A percentile compares a stretch with the other conserved stretches of the same genome.
These are phyloP conservation scores for Zygogramma bicolorata DNA, from an alignment of 2,888 invertebrate species.

Conservation along the genomic window DNA sequence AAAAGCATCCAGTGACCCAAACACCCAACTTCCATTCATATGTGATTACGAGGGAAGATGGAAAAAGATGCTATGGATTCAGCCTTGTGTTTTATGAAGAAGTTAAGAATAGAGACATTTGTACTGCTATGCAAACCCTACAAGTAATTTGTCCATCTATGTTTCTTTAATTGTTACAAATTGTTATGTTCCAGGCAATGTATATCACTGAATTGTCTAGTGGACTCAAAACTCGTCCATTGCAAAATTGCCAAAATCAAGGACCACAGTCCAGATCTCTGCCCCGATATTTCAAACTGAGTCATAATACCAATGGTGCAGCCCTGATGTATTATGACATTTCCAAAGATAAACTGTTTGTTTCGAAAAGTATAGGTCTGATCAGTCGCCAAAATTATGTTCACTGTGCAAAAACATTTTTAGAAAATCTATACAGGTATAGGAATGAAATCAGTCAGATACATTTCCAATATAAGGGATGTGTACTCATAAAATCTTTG, in stretches of 20 bases:
- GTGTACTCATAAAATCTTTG: background rate
- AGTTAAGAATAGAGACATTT: slow-evolving; percentile 91
- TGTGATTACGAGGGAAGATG: slow-evolving; percentile 97
- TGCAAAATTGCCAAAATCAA: slow-evolving; percentile 72
- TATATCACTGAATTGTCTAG: slow-evolving; percentile 90
- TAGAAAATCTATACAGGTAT: slow-evolving; percentile 89
- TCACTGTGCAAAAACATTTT: slow-evolving; percentile 86
- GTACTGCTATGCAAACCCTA: slow-evolving; percentile 95
- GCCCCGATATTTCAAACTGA: slow-evolving; percentile 90
- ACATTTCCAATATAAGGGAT: too few relatives aligned
- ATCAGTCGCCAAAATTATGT: slow-evolving; percentile 93
- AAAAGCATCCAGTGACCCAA: slow-evolving; percentile 83
- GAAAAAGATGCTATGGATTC: slow-evolving; percentile 93
- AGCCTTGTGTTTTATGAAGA: slow-evolving; percentile 97
- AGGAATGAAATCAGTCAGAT: background rate
- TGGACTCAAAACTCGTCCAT: slow-evolving; percentile 77
- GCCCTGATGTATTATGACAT: slow-evolving; percentile 92
- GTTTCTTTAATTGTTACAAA: background rate
- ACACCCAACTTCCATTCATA: slow-evolving; percentile 96
- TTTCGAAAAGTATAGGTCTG: slow-evolving; percentile 93
- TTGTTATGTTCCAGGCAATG: slow-evolving; percentile 77
- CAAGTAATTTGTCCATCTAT: slow-evolving; percentile 72
- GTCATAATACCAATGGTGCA: slow-evolving; percentile 74
- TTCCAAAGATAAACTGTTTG: slow-evolving; percentile 93
- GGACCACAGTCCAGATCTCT: slow-evolving; percentile 84